Base-by-base conservation (phyloP, 2,888 invertebrate species). In the Chironomus riparius region DNA sequence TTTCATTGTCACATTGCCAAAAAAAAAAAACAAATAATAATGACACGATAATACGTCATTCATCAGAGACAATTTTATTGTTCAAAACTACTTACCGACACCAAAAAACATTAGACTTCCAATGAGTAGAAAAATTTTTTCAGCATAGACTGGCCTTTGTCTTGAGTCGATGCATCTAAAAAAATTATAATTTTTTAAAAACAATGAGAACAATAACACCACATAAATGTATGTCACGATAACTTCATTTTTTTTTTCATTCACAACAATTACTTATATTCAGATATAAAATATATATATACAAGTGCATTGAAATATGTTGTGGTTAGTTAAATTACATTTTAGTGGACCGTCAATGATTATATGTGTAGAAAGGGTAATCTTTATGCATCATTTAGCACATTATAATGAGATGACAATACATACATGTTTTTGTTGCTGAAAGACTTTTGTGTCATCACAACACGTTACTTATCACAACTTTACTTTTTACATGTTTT, bases 81-180 rank as follows among this genome's bases (percentile, higher is more conserved):
- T 15, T n/a, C 50, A 56, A 56, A 15, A 47, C 22, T 47, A 74
- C 61, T 78, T 78, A 79, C 79, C 79, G 76, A 79, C 78, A 12
- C 78, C 78, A 77, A 79, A 78, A 68, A 79, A 79, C 68, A 79
- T 78, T 28, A 79, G 61, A 76, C 78, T 77, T 21, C 79, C 79
- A 70, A 79, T 78, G 4, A 75, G 71, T 6, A 79, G 47, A 68
- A 79, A 79, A 21, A 79, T 78, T 78, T 79, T 79, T 68, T 79
- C 79, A 4, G 77, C 77, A 15, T 78, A 68, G 3, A 77, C 77
- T 61, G 79, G 79, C 50, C 77, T 77, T 28, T 77, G 77, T 73
- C 73, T 78, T 47, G 78, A 61, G 76, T 79, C 79, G 65, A 79
- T 78, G 68, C 78, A 79, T 72, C 79, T 79, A 74, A 72, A 77